phyloP scores from a whole-genome alignment of 2,113 vertebrate species.

The Butorides virescens region DNA sequence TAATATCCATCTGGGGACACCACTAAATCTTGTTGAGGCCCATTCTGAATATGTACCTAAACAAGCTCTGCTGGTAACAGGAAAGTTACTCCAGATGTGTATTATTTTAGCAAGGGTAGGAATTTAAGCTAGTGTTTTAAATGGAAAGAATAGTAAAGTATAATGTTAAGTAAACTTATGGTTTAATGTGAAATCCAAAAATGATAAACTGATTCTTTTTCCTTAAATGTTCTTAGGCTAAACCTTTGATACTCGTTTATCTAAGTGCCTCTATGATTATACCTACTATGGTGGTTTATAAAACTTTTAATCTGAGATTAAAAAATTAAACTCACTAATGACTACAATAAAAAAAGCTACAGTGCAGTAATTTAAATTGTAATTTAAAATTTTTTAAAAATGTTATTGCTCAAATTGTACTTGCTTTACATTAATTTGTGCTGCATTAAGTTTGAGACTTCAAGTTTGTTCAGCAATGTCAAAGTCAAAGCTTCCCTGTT shows the following conservation, averaged over 20 bases:
- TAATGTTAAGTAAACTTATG: background rate
- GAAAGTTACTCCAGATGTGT: background rate
- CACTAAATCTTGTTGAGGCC: background rate
- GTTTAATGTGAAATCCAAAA: background rate
- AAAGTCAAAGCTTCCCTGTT: background rate
- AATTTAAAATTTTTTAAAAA: too few species aligned
- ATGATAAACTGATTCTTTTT: background rate
- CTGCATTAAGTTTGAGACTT: background rate
- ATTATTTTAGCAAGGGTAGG: background rate
- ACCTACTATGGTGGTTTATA: background rate
- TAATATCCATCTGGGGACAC: background rate
- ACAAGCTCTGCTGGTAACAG: background rate
- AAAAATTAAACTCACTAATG: conserved; percentile 5
- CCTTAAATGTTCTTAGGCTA: background rate
- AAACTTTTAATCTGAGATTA: background rate
- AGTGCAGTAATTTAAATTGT: background rate
- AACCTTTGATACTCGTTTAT: background rate
- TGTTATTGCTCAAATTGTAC: background rate
- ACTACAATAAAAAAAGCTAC: conserved; percentile 1
- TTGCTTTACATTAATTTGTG: background rate
- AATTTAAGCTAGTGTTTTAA: background rate
- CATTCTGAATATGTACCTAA: background rate
- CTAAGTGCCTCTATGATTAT: background rate
- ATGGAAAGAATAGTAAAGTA: background rate
- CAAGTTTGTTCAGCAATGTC: background rate